Evolutionary conservation across 2,888 invertebrate genomes (phyloP), one percentile per base, ranked within the genome.

Genomic region (Pristionchus exspectatus): DNA sequence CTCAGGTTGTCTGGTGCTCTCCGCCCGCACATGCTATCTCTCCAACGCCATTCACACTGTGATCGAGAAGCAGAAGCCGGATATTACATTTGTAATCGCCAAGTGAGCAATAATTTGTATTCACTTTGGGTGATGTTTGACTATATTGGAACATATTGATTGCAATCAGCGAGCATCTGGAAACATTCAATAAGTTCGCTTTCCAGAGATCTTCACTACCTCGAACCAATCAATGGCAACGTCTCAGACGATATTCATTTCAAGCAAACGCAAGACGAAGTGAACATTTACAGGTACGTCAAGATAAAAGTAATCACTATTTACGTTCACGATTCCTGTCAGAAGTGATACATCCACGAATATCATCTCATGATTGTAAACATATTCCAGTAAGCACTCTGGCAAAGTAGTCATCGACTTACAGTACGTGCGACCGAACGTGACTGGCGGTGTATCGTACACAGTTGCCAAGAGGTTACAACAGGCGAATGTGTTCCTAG

Each of bases 341-440:
- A n/a, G 27, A 56, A 30, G 27, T 54, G 9, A 83, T 9, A 83
- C 5, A 38, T 3, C 5, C 38, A 3, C 38, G 38, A 38, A 38
- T 38, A 2, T 38, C 38, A 38, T 38, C 38, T 38, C 38, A 38
- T 5, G 38, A 38, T 38, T 5, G 5, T 38, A 38, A 38, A 33
- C 7, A 21, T 72, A 21, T 27, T 88, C 4, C 18, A 88, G 88
- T 54, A 88, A 88, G 10, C 74, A 88, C n/a, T 74, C 88, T 24
- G 88, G 74, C 2, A 38, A 18, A 10, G 54, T 88, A 2, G 88
- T 88, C 24, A 27, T 88, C 33, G 88, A 88, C 24, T 54, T 56
- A 54, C 88, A 88, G 56, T 88, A 88, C 30, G n/a, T 74, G 2
- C 72, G 74, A n/a, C 88, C 88, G 18, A 88, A 88, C 24, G 59